Evolutionary conservation across 2,113 vertebrate genomes (phyloP), one percentile per base, ranked within the genome.

Genomic region (Neoarius graeffei): DNA sequence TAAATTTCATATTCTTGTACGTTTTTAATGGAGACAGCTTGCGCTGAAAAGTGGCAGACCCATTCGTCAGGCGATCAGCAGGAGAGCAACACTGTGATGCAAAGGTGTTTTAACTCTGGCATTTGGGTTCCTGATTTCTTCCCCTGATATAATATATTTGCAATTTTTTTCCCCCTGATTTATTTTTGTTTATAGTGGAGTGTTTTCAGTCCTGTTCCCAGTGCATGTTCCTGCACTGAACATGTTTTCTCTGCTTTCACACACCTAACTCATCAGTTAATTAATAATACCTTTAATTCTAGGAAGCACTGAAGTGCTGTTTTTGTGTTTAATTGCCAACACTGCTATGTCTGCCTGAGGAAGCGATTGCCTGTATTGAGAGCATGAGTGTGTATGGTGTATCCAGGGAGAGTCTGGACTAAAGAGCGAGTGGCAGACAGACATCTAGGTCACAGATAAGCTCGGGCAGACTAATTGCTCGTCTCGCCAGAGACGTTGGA

Each of bases 391-490:
- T 84, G 89, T 56, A 52, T 79, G 67, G 62, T 54, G n/a, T 88
- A 25, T 66, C 54, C 73, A 69, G 71, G 52, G 64, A 71, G 69
- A 74, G 87, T 90, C 89, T 84, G 74, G 87, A 80, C 88, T 86
- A 79, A 27, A 88, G 86, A 87, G 74, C 54, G 17, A 60, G 67
- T 81, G 84, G 82, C 89, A 91, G 89, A 93, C 92, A 92, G 90
- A 92, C 92, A 92, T 92, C 85, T 92, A 92, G 92, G 92, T 93
- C 91, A 93, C 90, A 92, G 92, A 90, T 89, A 4, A 83, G 88
- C 89, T 92, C 87, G 91, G 90, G 87, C 90, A 83, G 82, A 87
- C 89, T 91, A 89, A 90, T 90, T 93, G 88, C 90, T 85, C 87
- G 62, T 81, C 81, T 86, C 86, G 85, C 73, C 17, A 59, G 87